Evolutionary conservation across 2,888 invertebrate genomes (phyloP).

Genomic region (Hermaeophaga mercurialis): DNA sequence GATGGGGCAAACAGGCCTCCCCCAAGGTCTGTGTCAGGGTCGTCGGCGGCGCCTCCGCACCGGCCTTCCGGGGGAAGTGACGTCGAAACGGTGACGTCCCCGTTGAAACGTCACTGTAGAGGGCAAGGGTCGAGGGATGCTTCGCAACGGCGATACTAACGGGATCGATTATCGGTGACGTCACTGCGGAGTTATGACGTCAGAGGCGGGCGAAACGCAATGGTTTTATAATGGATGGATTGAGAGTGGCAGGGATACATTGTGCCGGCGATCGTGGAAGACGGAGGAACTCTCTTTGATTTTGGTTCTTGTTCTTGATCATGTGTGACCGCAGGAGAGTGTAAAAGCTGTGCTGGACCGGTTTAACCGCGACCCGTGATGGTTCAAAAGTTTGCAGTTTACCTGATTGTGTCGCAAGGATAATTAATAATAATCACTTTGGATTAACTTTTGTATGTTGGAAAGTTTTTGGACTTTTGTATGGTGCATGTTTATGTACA

Average conservation of each 20-base stretch:
- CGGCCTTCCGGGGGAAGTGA: constrained; percentile 30
- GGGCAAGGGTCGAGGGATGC: constrained; percentile 30
- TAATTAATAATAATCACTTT: neutral
- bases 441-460: neutral
- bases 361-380: constrained; percentile 12
- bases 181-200: constrained; percentile 52
- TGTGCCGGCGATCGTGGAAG: constrained; percentile 50
- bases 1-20: constrained; percentile 4
- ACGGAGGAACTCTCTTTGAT: constrained; percentile 45
- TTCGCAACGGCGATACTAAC: constrained; percentile 46
- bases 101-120: neutral
- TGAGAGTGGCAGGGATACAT: constrained; percentile 56
- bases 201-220: constrained; percentile 48
- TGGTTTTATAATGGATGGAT: constrained; percentile 56
- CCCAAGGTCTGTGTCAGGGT: constrained; percentile 31
- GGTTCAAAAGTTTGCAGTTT: neutral
- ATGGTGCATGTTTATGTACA: neutral
- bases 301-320: constrained; percentile 14
- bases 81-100: constrained; percentile 19
- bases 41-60: constrained; percentile 7
- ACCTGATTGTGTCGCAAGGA: neutral
- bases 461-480: neutral
- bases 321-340: constrained; percentile 22
- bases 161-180: constrained; percentile 52
- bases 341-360: constrained; percentile 12